These are phyloP conservation scores for Chlorodrepanis virens DNA, from an alignment of 2,113 vertebrate genomes.

Conservation along the genomic window DNA sequence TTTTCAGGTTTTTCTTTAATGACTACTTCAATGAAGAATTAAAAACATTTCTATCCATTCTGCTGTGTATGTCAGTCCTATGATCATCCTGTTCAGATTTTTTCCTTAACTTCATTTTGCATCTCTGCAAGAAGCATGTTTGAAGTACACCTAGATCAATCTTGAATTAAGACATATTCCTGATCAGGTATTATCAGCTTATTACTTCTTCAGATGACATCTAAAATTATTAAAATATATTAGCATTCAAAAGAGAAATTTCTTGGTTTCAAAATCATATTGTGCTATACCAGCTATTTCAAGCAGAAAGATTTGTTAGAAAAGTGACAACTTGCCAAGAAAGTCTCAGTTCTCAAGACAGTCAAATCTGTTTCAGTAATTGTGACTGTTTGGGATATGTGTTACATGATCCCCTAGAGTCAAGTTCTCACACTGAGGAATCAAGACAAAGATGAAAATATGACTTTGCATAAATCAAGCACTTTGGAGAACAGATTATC, in stretches of 20 bases:
- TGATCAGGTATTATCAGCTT: background rate
- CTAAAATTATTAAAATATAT: background rate
- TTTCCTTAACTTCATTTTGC: background rate
- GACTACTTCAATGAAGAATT: background rate
- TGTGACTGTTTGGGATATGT: background rate
- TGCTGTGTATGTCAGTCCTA: background rate
- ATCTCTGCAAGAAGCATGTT: background rate
- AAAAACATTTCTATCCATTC: background rate
- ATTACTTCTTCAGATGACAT: background rate
- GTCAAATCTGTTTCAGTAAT: conserved; percentile 8
- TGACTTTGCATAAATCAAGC: conserved; percentile 20
- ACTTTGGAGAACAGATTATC: background rate
- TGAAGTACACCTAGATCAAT: background rate
- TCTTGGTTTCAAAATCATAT: conserved; percentile 5
- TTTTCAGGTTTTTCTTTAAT: background rate
- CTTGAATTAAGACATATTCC: background rate
- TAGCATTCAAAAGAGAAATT: conserved; percentile 15
- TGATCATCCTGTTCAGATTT: background rate
- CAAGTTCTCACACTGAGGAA: background rate
- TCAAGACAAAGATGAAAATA: conserved; percentile 14
- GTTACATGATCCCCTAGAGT: background rate
- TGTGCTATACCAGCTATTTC: background rate
- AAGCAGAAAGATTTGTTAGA: background rate
- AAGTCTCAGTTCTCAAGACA: conserved; percentile 24
- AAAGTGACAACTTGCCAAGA: conserved; percentile 47